Base-by-base conservation (phyloP, 2,888 invertebrate genomes). In the Sturmia bella region DNA sequence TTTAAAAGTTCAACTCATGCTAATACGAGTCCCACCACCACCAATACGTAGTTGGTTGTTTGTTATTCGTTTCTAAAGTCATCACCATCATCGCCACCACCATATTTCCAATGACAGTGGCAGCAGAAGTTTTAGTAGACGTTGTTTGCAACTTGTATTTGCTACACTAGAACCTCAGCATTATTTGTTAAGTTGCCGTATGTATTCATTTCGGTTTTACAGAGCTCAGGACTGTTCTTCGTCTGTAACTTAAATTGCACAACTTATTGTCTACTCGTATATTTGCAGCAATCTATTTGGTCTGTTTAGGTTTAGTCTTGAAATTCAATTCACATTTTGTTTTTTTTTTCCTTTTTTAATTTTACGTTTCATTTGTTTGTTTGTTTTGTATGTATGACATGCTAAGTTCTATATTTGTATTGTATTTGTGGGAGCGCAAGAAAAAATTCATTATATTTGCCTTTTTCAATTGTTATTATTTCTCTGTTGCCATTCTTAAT, bases 341-440 rank as follows among this genome's bases (percentile, higher is more conserved):
- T 19, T 11, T 39, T 41, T 32, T 2, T 15, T 69, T 41, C 13
- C 3, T 54, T 56, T 9, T 32, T 21, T 59, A 37, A 3, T 19
- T 11, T 70, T 37, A 66, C 41, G n/a, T 48, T 52, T 72, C 37
- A 59, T 75, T 76, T 72, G 43, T 37, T 54, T 48, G 37, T 75
- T 32, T 32, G 32, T 63, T 74, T 69, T 57, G 70, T 81, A 77
- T 56, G 57, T 52, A 70, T 75, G 82, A 78, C 78, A 82, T 82
- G 82, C 70, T 78, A 75, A 82, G 78, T 82, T 82, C 74, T 78
- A 66, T 64, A 70, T 82, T 75, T 82, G 54, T 37, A 17, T n/a
- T 43, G 41, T n/a, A 6, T 27, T 37, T 32, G n/a, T 39, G 54
- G 61, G 43, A 68, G 43, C 15, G 17, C 5, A 13, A 19, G 43